Evolutionary conservation across 1,140 invertebrate species (phyloP), one percentile per base, ranked within the genome.

Genomic region (Heterodera carotae): DNA sequence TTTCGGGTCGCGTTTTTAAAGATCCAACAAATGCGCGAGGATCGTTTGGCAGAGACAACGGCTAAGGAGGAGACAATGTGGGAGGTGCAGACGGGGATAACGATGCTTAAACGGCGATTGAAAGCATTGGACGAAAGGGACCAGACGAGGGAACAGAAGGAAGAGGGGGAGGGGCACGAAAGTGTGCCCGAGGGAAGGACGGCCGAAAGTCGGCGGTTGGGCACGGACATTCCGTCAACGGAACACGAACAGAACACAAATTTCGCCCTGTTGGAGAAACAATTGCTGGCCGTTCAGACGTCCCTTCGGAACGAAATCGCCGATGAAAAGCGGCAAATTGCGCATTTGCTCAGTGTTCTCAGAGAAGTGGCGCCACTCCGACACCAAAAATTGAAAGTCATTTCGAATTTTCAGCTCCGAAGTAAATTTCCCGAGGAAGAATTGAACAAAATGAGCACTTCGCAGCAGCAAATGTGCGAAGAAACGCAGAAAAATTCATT

Each of bases 1-100:
- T n/a, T 29, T 0, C 27, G 1, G n/a, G 7, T 36, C 27, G 27
- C 29, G 73, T 3, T 33, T 66, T 78, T 59, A 29, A 81, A 56
- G 79, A 69, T 81, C 33, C 62, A 72, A 33, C 67, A 78, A 67
- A 56, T 81, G 60, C 80, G 80, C n/a, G 39, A 56, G 48, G 48
- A 22, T 12, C 36, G 53, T 67, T 73, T 25, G 75, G 75, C 56
- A 67, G 62, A 43, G 80, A 82, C 59, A 69, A 48, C 36, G 22
- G 27, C 36, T 43, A 81, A 82, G 53, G 82, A 83, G 34, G 72
- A 84, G 31, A 60, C 74, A 27, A 75, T 83, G 48, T 84, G 83
- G 83, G 76, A 83, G 31, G 78, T 84, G 43, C 82, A 84, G 43
- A 59, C 69, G 27, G 53, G 39, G 36, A 84, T 84, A 36, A 83